These are phyloP conservation scores for Prosopocoilus inquinatus DNA, from an alignment of 2,888 invertebrate genomes.

Conservation along the genomic window DNA sequence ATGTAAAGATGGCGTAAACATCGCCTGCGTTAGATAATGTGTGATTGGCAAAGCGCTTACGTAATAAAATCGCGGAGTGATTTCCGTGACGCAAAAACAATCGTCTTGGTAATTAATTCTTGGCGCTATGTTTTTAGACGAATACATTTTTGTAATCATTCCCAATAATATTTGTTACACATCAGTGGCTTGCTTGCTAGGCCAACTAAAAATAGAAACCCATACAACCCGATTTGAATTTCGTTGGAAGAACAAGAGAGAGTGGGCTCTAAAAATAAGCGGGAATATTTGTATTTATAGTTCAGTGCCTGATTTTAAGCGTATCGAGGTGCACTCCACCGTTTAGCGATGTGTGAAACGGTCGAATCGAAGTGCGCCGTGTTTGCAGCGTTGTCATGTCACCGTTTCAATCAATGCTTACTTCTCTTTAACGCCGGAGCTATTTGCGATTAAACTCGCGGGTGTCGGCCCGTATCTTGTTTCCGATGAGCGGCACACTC, in stretches of 20 bases:
- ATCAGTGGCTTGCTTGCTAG: no score
- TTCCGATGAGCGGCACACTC: conserved; percentile 20
- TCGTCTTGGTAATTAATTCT: no score
- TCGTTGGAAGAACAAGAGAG: no score
- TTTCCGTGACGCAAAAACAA: no score
- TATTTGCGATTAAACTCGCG: conserved; percentile 5
- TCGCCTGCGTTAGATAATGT: no score
- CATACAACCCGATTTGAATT: no score
- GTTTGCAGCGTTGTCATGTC: conserved; percentile 25
- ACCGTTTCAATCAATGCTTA: conserved; percentile 25
- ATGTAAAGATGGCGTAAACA: conserved; percentile 3
- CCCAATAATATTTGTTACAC: no score
- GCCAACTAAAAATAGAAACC: no score
- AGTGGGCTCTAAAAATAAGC: not conserved
- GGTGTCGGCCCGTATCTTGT: not conserved
- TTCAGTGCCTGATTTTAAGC: conserved; percentile 24
- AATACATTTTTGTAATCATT: no score
- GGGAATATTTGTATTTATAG: conserved; percentile 25
- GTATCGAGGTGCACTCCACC: conserved; percentile 23
- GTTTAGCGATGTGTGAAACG: conserved; percentile 25
- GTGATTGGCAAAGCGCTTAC: no score
- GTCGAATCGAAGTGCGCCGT: conserved; percentile 9
- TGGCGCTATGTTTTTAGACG: no score
- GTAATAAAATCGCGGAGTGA: no score
- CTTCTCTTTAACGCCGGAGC: conserved; percentile 11